Evolutionary conservation across 2,113 vertebrate species (phyloP).

Genomic region (Eupsittula cactorum): DNA sequence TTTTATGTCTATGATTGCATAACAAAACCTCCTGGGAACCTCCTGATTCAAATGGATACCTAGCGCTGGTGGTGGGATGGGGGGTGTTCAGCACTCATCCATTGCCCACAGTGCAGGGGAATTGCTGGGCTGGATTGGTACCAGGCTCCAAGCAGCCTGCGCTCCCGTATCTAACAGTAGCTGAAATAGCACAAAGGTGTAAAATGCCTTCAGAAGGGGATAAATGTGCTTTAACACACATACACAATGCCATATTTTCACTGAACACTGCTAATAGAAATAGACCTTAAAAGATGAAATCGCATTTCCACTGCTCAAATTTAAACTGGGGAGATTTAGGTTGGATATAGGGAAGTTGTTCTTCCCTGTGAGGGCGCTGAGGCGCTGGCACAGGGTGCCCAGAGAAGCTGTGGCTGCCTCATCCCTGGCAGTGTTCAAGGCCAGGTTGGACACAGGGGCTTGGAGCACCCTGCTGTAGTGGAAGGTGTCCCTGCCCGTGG

Average conservation of each 20-base stretch:
- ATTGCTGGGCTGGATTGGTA: neutral
- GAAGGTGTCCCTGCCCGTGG: neutral
- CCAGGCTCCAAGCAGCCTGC: neutral
- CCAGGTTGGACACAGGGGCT: neutral
- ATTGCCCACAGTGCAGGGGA: neutral
- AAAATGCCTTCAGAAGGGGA: neutral
- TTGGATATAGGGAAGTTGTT: neutral
- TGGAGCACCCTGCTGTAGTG: neutral
- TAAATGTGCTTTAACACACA: neutral
- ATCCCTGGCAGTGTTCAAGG: neutral
- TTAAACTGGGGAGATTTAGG: neutral
- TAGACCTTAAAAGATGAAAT: neutral
- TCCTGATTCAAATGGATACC: neutral
- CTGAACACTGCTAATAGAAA: neutral
- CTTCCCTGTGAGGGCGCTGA: neutral
- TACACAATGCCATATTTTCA: neutral
- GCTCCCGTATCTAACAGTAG: neutral
- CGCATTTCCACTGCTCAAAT: neutral
- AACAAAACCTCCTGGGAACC: conserved; percentile 56
- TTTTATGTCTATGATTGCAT: conserved; percentile 58
- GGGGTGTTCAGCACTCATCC: neutral
- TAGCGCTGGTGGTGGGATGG: neutral
- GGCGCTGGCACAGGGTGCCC: too few species aligned
- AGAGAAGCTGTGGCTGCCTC: neutral
- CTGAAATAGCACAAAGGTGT: neutral